Evolutionary conservation across 2,797 vertebrate genomes (phyloP), one percentile per base, ranked within the genome.

Genomic region (Rhinichthys osculus): DNA sequence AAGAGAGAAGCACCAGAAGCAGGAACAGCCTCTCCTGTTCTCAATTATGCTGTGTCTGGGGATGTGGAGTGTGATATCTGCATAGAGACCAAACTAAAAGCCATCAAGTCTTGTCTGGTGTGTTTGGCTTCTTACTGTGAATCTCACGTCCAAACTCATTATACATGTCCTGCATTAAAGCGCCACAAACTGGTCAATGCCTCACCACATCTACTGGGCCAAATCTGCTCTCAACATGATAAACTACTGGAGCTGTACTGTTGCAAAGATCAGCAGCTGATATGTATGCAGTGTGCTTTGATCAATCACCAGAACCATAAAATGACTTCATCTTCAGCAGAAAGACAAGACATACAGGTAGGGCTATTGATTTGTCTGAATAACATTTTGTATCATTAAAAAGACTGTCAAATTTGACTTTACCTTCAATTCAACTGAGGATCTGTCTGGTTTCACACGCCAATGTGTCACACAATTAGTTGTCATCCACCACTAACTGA

Each of bases 211-310:
- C 95, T 96, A 62, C 94, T 95, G 74, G 93, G 95, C 71, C 94
- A 95, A 54, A 95, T 96, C 90, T 96, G 96, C 54, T 93, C 92
- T 0, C 89, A 95, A 86, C 96, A 96, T 0, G 92, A 94, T 83
- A 96, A 96, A 92, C 95, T 93, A 7, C 95, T 96, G 94, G 95
- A 96, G 91, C 93, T 96, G 86, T 96, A 95, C 92, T 96, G 96
- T 86, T 94, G 94, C 92, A 93, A 94, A 0, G 96, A 96, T 89
- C 94, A 96, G 92, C 93, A 94, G 88, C 96, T 96, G 90, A 94
- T 96, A 69, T 87, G 87, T 47, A 64, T 82, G n/a, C 83, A 85
- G 27, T 85, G 83, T 47, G 83, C 50, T 59, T 21, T 85, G 66
- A 85, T 79, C 54, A 47, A 79, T 27, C 83, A 85, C 27, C 76